Evolutionary conservation across 2,888 invertebrate genomes (phyloP), one percentile per base, ranked within the genome.

Genomic region (Parthenolecanium corni): DNA sequence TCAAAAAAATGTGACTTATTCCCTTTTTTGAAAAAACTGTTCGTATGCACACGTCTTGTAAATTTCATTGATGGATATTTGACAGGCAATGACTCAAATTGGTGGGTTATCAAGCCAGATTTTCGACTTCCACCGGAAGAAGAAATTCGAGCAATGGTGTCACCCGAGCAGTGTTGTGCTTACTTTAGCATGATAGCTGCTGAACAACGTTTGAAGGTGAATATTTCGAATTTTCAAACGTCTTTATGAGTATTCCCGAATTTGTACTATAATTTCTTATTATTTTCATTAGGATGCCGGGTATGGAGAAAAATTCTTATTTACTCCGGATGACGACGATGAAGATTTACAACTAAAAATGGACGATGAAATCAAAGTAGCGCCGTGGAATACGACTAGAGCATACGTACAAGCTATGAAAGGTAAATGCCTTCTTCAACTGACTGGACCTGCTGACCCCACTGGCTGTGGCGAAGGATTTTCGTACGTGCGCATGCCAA

Each of bases 341-440:
- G 89, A 88, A 73, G 93, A 95, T 71, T 81, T 92, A 79, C 91
- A 93, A 72, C 72, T 92, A 51, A 97, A 97, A 74, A 91, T 98
- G 82, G 97, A 98, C 70, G 97, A 98, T 73, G 98, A 98, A 80
- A 85, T 88, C 0, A 94, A 95, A 78, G 92, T 95, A 4, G 98
- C 98, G 0, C 98, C 98, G 0, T 98, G 98, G 98, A 97, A 97
- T 74, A 98, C 97, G 0, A 97, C 97, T 0, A 80, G 96, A 53
- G 96, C 98, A 0, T 99, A 94, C 73, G 92, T 98, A 67, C 90
- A 95, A 72, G 96, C 98, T 0, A 93, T 95, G 88, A 90, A 94
- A 68, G 94, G 94, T 57, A 97, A 97, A 74, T 98, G 98, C 73
- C 76, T 98, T 62, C 79, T 98, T 9, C 95, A 97, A 72, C 77